A percentile compares a stretch with the other conserved stretches of the same genome.
Evolutionary conservation across 23 tunicate species (phyloP).

Genomic region (Ascidia mentula): DNA sequence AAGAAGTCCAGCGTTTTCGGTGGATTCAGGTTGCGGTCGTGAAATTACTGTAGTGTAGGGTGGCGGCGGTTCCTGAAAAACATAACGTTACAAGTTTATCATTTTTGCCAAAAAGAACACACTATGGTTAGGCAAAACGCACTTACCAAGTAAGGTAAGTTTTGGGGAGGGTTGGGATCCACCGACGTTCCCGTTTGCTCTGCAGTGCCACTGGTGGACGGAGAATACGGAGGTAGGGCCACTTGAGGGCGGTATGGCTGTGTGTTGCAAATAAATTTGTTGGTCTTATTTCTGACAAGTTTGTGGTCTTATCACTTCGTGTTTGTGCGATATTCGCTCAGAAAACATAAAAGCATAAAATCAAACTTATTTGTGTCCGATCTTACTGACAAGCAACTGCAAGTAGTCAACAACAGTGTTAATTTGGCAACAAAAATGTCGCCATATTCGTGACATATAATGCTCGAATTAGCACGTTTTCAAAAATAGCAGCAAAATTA

Average conservation of each 20-base stretch:
- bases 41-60: neutral
- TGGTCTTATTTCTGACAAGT: too few relatives aligned
- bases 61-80: neutral
- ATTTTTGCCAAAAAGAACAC: neutral
- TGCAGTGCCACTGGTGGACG: conserved; percentile 12
- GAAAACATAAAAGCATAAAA: too few relatives aligned
- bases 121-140: neutral
- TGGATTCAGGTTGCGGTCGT: conserved; percentile 2
- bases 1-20: neutral
- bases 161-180: conserved; percentile 29
- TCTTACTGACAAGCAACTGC: too few relatives aligned
- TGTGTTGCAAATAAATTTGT: too few relatives aligned
- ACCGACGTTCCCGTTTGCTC: neutral
- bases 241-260: conserved; percentile 41
- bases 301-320: too few relatives aligned
- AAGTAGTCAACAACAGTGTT: too few relatives aligned
- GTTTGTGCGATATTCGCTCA: too few relatives aligned
- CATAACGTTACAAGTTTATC: neutral
- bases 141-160: conserved; percentile 47
- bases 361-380: too few relatives aligned
- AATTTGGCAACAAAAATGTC: too few relatives aligned
- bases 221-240: conserved; percentile 40
- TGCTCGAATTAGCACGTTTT: too few relatives aligned
- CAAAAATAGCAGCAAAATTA: too few relatives aligned
- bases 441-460: too few relatives aligned